phyloP scores from a whole-genome alignment of 2,113 vertebrate genomes.

The Nyctibius bracteatus region DNA sequence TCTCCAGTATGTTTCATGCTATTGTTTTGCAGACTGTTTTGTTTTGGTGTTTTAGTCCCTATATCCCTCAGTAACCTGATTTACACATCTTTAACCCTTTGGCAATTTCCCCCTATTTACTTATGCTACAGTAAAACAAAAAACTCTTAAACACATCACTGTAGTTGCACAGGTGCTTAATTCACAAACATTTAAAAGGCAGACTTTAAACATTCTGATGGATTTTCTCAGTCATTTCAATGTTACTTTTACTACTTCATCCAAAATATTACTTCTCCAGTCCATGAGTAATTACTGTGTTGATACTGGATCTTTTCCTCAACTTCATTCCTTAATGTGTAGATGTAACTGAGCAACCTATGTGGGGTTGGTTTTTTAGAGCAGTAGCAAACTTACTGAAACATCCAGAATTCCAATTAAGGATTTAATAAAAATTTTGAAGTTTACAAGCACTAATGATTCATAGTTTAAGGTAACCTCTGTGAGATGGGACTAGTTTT shows the following conservation, averaged over 20 bases:
- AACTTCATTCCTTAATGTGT: neutral
- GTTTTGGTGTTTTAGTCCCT: neutral
- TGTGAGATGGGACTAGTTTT: neutral
- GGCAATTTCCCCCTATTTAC: neutral
- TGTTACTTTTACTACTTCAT: neutral
- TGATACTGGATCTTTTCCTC: neutral
- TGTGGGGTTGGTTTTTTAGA: rapidly evolving
- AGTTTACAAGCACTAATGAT: neutral
- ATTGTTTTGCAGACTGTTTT: neutral
- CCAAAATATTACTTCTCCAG: neutral
- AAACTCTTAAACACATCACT: neutral
- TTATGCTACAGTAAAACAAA: neutral
- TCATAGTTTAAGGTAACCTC: neutral
- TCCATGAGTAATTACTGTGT: neutral
- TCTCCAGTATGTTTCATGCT: neutral
- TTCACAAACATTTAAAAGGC: neutral
- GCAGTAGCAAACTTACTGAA: neutral
- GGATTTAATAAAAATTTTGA: neutral
- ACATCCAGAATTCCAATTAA: neutral
- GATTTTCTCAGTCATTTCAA: neutral
- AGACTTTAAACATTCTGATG: neutral
- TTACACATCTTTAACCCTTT: neutral
- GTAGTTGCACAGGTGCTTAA: neutral
- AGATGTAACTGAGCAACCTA: neutral
- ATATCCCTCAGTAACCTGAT: neutral